phyloP scores from a whole-genome alignment of 2,113 vertebrate species.

The Sinosuthora webbiana region DNA sequence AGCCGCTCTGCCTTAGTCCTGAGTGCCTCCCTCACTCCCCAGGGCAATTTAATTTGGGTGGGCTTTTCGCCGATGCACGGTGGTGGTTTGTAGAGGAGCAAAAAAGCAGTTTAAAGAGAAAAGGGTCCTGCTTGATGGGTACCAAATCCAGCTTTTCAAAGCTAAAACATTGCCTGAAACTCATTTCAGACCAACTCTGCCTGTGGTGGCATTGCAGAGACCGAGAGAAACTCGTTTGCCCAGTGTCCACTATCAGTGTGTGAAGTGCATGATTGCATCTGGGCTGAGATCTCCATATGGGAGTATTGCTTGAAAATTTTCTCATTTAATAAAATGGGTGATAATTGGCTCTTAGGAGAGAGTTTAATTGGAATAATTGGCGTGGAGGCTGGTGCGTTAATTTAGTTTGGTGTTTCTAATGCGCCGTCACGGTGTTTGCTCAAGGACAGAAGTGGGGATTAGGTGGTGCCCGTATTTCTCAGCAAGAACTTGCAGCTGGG shows the following conservation, averaged over 20 bases:
- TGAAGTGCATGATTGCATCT: background rate
- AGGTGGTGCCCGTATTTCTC: background rate
- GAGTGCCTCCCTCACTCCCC: background rate
- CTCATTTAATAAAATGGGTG: background rate
- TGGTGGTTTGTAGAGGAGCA: background rate
- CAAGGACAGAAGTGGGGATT: background rate
- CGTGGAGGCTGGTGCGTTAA: background rate
- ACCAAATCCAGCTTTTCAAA: background rate
- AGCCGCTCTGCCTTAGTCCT: rapidly evolving
- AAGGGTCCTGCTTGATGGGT: background rate
- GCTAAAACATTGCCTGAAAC: background rate
- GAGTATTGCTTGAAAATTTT: background rate
- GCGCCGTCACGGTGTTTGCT: background rate
- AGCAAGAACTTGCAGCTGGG: background rate
- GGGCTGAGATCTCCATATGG: background rate
- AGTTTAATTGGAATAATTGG: slow-evolving; percentile 34
- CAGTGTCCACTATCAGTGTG: background rate
- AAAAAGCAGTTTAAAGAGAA: background rate
- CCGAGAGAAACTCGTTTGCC: rapidly evolving
- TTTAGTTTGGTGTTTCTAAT: background rate
- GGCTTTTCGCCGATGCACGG: rapidly evolving
- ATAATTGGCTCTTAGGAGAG: slow-evolving; percentile 1
- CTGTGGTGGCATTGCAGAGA: background rate
- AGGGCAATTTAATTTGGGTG: background rate
- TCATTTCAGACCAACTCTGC: background rate